phyloP scores from a whole-genome alignment of 2,113 vertebrate genomes.

The Tychaedon coryphoeus region DNA sequence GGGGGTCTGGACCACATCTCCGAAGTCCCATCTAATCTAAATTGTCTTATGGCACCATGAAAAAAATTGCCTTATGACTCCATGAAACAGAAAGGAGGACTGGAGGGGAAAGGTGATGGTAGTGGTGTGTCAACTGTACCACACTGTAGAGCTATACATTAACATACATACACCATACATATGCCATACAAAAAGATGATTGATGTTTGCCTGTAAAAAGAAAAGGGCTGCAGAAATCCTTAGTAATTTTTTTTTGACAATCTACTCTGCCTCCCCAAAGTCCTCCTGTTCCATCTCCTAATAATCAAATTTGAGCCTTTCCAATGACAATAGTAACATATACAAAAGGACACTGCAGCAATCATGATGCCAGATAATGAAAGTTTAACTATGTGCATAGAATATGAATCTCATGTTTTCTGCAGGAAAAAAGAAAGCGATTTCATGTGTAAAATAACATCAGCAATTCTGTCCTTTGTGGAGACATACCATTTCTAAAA shows the following conservation, averaged over 20 bases:
- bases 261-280: neutral
- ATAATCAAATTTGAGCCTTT: neutral
- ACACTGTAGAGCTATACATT: neutral
- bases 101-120: no score
- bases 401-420: neutral
- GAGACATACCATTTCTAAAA: neutral
- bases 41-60: neutral
- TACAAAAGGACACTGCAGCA: conserved; percentile 31
- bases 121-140: neutral
- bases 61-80: neutral
- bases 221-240: neutral
- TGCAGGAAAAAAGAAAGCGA: neutral
- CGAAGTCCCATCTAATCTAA: neutral
- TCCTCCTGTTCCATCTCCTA: neutral
- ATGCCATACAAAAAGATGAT: neutral
- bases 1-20: neutral
- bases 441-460: neutral
- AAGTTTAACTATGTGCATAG: neutral
- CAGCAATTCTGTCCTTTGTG: neutral
- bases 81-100: neutral
- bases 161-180: neutral
- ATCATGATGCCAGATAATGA: neutral
- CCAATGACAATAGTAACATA: neutral
- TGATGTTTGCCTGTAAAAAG: neutral
- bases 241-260: neutral